phyloP scores from a whole-genome alignment of 2,888 invertebrate genomes.

The Globia sparganii region DNA sequence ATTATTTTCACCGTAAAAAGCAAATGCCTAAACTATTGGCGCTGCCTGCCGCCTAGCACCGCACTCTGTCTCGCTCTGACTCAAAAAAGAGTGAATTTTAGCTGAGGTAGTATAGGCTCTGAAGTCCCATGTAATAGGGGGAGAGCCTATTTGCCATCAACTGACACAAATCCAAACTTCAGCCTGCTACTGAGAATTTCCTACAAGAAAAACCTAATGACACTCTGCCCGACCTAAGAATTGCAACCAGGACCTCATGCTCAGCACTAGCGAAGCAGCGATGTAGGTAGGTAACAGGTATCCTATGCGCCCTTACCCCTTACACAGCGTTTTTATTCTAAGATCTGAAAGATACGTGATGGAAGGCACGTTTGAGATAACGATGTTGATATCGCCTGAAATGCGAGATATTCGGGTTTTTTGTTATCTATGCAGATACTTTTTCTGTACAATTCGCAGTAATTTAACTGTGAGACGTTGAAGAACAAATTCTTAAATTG shows the following conservation, averaged over 20 bases:
- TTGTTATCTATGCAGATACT: not conserved
- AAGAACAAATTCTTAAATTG: not conserved
- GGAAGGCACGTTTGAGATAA: slow-evolving; percentile 17
- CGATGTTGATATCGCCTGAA: slow-evolving; percentile 25
- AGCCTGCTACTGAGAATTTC: not conserved
- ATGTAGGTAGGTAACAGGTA: not conserved
- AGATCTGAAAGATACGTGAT: slow-evolving; percentile 22
- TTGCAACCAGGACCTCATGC: not conserved
- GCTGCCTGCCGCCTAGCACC: too few relatives aligned
- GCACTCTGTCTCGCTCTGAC: too few relatives aligned
- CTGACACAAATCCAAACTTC: not conserved
- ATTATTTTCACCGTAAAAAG: too few relatives aligned
- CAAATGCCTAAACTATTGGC: too few relatives aligned
- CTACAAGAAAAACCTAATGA: not conserved
- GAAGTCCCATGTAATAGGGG: not conserved
- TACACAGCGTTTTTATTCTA: not conserved
- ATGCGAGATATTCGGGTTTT: slow-evolving; percentile 14
- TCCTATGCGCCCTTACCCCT: not conserved
- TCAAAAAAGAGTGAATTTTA: too few relatives aligned
- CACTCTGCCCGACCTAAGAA: not conserved
- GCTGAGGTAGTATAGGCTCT: too few relatives aligned
- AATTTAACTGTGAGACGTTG: not conserved
- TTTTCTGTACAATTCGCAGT: slow-evolving; percentile 7
- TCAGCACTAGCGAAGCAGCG: not conserved
- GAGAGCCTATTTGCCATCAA: not conserved